These are phyloP conservation scores for Mesembrinibis cayennensis DNA, from an alignment of 2,113 vertebrate species.

Conservation along the genomic window DNA sequence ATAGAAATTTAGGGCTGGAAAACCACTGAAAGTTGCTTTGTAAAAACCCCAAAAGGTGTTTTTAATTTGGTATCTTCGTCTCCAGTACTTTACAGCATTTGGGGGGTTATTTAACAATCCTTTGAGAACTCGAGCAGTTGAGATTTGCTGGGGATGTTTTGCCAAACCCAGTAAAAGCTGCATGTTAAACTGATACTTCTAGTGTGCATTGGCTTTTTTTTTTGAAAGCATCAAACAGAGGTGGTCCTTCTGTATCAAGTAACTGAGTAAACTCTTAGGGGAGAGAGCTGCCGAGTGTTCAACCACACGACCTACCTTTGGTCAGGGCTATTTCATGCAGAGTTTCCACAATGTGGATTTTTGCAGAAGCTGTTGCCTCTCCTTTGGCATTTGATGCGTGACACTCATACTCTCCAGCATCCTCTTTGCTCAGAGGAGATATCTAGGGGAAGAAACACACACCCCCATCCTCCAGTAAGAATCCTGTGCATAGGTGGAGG, in stretches of 20 bases:
- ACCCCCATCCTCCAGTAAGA: not conserved
- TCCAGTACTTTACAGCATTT: not conserved
- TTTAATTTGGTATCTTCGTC: not conserved
- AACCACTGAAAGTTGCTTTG: not conserved
- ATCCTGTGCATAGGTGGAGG: not conserved
- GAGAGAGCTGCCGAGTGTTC: not conserved
- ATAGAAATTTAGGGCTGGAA: not conserved
- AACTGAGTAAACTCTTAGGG: not conserved
- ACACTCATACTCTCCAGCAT: conserved; percentile 90
- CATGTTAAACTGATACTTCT: not conserved
- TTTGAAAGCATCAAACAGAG: not conserved
- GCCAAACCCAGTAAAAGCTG: not conserved
- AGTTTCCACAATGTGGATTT: conserved; percentile 83
- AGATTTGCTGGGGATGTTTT: not conserved
- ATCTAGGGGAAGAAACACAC: conserved; percentile 72
- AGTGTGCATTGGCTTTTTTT: not conserved
- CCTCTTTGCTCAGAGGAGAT: conserved; percentile 86
- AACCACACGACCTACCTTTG: conserved; percentile 73
- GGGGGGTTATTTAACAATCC: not conserved
- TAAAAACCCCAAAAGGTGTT: not conserved
- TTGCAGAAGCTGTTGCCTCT: conserved; percentile 83
- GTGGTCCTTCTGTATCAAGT: not conserved
- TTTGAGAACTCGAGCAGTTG: not conserved
- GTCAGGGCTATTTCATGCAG: conserved; percentile 78
- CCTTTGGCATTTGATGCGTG: conserved; percentile 87